Evolutionary conservation across 2,888 invertebrate genomes (phyloP), one percentile per base, ranked within the genome.

Genomic region (Heliconius ismenius): DNA sequence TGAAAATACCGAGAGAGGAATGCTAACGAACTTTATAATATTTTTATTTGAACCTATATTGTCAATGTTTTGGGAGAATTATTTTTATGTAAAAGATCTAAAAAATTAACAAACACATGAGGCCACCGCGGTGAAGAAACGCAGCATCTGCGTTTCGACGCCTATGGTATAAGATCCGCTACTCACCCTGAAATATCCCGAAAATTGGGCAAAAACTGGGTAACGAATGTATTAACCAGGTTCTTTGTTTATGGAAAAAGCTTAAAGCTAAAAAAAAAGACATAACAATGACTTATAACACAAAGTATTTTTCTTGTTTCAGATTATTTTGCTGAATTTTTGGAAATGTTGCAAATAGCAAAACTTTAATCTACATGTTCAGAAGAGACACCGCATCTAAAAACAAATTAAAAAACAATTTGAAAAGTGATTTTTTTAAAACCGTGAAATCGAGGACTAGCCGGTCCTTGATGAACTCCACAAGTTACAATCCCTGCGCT

Each of bases 381-480:
- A 92, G 85, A 89, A 89, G 86, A 82, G 85, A 85, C 82, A 86
- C 86, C 80, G 81, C 87, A 87, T 89, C 87, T 85, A 84, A 84
- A 84, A 87, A 85, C 83, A 85, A 85, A 87, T 89, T 87, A 86
- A 83, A 86, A 82, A 81, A 89, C 81, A 90, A 87, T 80, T 84
- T 86, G 82, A 87, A 93, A 91, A 93, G 93, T 92, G 93, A 84
- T 82, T 88, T 89, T 91, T 92, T 92, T 83, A 86, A 90, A 86
- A 89, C 87, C 84, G 88, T 90, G 89, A 88, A 85, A 92, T 92
- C 93, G 93, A 91, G 94, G 93, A 93, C 93, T 91, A 90, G 90
- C 90, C 91, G 89, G 94, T 93, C 93, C 93, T 94, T 94, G 93
- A 94, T 94, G 94, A 92, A 91, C 92, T 88, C 93, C 90, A 90